Evolutionary conservation across 2,888 invertebrate species (phyloP).

Genomic region (Andrena bicolor): DNA sequence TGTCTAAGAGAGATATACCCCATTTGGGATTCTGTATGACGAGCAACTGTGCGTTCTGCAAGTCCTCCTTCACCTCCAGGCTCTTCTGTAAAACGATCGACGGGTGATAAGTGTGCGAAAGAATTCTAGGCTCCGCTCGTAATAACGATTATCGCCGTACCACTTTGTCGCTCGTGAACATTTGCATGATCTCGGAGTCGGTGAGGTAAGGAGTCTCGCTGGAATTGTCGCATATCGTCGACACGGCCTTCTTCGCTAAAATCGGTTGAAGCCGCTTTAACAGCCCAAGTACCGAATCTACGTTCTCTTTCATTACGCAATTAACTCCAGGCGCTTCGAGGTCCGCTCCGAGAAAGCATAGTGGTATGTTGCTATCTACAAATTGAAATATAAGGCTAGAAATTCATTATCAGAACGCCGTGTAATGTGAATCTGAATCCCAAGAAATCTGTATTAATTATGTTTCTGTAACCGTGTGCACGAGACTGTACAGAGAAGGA

Average conservation of each 20-base stretch:
- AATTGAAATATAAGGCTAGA: constrained; percentile 67
- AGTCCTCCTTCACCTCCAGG: constrained; percentile 85
- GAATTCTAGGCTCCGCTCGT: background rate
- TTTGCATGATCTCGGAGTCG: constrained; percentile 88
- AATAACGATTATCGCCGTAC: constrained; percentile 74
- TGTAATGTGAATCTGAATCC: constrained; percentile 8
- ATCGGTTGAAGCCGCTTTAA: constrained; percentile 89
- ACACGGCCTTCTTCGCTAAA: constrained; percentile 87
- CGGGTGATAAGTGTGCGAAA: background rate
- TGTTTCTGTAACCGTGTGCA: background rate
- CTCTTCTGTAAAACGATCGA: constrained; percentile 53
- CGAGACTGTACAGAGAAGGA: background rate
- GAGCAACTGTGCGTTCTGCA: constrained; percentile 89
- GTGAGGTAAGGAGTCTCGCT: constrained; percentile 87
- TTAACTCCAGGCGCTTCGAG: constrained; percentile 87
- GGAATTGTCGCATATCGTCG: constrained; percentile 87
- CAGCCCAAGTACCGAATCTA: constrained; percentile 88
- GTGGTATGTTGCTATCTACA: constrained; percentile 86
- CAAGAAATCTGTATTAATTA: background rate
- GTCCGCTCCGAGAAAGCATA: constrained; percentile 86
- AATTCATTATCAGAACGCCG: constrained; percentile 28
- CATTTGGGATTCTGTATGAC: constrained; percentile 90
- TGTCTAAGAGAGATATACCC: constrained; percentile 88
- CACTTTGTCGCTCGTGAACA: constrained; percentile 85
- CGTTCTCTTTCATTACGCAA: constrained; percentile 89